A percentile compares a stretch with the other conserved stretches of the same genome.
phyloP scores from a whole-genome alignment of 2,888 invertebrate genomes.

The Callosobruchus maculatus region DNA sequence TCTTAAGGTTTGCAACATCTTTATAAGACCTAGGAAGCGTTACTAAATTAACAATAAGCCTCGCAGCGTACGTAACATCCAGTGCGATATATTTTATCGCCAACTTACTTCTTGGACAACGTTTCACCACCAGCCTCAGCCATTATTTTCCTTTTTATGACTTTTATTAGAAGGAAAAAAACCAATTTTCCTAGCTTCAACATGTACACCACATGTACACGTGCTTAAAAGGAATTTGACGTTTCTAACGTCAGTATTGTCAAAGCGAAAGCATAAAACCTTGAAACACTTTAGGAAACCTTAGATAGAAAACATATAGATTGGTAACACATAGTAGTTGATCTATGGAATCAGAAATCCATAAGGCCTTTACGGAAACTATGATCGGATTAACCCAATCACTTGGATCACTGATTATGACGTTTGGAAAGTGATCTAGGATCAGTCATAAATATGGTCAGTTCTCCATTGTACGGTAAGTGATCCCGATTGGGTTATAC shows the following conservation, averaged over 20 bases:
- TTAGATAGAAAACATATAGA: no score
- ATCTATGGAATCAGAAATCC: no score
- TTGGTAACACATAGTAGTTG: no score
- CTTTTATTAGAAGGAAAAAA: neutral
- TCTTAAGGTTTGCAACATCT: slow-evolving; percentile 32
- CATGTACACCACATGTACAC: neutral
- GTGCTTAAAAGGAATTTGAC: neutral
- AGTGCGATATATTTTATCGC: slow-evolving; percentile 1
- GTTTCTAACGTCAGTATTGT: neutral
- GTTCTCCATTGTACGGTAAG: no score
- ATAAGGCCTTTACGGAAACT: no score
- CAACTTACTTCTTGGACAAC: slow-evolving; percentile 42
- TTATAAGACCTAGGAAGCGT: slow-evolving; percentile 7
- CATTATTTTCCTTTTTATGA: slow-evolving; percentile 21
- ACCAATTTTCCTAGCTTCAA: neutral
- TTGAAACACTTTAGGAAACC: no score
- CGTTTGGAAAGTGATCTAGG: no score
- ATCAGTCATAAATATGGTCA: no score
- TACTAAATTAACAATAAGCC: neutral
- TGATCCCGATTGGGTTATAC: no score
- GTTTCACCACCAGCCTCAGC: slow-evolving; percentile 34
- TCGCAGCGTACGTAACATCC: slow-evolving; percentile 6
- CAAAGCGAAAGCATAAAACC: no score
- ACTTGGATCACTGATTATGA: no score
- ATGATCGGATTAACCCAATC: no score